phyloP scores from a whole-genome alignment of 2,888 invertebrate genomes.

The Heterodera filipjevi region DNA sequence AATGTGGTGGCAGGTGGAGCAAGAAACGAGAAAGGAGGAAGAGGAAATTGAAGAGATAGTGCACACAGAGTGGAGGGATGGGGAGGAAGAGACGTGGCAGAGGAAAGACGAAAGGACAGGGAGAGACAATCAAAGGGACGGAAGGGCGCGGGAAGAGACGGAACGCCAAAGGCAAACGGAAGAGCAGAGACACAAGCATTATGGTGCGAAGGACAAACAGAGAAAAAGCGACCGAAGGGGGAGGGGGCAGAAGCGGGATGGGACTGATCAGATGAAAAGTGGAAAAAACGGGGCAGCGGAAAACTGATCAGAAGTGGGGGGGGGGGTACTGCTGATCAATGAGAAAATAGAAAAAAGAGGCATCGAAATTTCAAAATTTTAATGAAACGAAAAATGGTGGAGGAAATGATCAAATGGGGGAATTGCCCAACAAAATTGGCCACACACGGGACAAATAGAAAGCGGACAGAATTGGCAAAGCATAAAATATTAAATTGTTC shows the following conservation, averaged over 20 bases:
- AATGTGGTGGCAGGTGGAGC: background rate
- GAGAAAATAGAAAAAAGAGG: too few relatives aligned
- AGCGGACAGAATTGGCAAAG: too few relatives aligned
- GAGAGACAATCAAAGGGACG: background rate
- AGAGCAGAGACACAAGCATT: background rate
- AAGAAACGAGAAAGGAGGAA: background rate
- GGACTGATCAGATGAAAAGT: background rate
- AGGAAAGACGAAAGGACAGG: background rate
- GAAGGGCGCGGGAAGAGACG: background rate
- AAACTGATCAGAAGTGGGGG: too few relatives aligned
- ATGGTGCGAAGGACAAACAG: background rate
- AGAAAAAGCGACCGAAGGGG: background rate
- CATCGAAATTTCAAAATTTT: too few relatives aligned
- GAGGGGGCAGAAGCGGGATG: background rate
- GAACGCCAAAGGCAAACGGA: constrained; percentile 6
- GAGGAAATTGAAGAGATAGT: constrained; percentile 9
- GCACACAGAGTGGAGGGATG: constrained; percentile 7
- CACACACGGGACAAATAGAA: too few relatives aligned
- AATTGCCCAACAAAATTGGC: too few relatives aligned
- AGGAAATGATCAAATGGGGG: too few relatives aligned
- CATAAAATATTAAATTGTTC: background rate
- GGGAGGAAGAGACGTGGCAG: background rate
- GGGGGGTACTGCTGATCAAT: too few relatives aligned
- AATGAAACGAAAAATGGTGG: too few relatives aligned
- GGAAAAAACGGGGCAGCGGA: too few relatives aligned